Evolutionary conservation across 2,113 vertebrate genomes (phyloP).

Genomic region (Dendropsophus ebraccatus): DNA sequence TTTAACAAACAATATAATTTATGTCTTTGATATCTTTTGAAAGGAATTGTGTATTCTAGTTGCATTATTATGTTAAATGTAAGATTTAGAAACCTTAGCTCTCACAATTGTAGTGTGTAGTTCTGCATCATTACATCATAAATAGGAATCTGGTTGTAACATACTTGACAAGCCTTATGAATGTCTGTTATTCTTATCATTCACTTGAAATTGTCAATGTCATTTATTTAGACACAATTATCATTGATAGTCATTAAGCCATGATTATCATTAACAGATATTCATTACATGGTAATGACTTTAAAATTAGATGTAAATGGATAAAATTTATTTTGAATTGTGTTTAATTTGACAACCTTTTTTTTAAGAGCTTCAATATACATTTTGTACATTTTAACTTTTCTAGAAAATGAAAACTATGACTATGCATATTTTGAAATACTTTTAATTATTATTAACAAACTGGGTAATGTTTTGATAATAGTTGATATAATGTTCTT

Average conservation of each 20-base stretch:
- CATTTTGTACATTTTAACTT: slow-evolving; percentile 2
- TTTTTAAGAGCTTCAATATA: background rate
- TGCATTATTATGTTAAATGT: background rate
- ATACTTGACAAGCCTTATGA: slow-evolving; percentile 28
- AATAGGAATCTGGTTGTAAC: slow-evolving; percentile 7
- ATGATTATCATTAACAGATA: slow-evolving; percentile 46
- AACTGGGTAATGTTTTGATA: background rate
- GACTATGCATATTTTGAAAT: background rate
- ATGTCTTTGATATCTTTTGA: no score
- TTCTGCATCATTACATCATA: slow-evolving; percentile 1
- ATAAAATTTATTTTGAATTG: slow-evolving; percentile 34
- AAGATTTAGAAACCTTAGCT: background rate
- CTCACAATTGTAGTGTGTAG: background rate
- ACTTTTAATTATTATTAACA: background rate
- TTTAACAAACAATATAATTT: no score
- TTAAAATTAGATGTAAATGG: slow-evolving; percentile 45
- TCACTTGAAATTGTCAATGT: slow-evolving; percentile 42
- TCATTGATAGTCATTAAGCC: slow-evolving; percentile 44
- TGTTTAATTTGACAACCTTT: slow-evolving; percentile 30
- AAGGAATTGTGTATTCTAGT: background rate
- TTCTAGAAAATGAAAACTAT: background rate
- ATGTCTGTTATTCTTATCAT: slow-evolving; percentile 25
- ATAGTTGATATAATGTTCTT: no score
- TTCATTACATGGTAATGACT: slow-evolving; percentile 34
- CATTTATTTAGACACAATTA: slow-evolving; percentile 42